These are phyloP conservation scores for Tethea ocularis DNA, from an alignment of 2,888 invertebrate genomes.

Conservation along the genomic window DNA sequence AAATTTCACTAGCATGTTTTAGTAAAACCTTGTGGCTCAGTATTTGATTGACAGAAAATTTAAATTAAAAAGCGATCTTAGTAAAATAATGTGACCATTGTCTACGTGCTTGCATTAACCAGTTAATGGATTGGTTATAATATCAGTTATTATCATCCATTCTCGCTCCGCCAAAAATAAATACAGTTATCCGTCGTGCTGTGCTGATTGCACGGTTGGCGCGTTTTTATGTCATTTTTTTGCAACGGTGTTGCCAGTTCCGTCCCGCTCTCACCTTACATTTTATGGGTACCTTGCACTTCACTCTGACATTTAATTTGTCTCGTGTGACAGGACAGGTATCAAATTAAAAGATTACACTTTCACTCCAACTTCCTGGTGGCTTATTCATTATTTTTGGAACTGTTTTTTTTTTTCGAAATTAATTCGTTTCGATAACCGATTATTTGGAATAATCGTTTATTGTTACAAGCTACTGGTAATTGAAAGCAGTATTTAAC, in stretches of 20 bases:
- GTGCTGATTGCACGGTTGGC: slow-evolving; percentile 19
- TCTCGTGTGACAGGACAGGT: slow-evolving; percentile 20
- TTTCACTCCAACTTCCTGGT: slow-evolving; percentile 24
- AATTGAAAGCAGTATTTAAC: not conserved
- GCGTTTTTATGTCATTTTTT: slow-evolving; percentile 24
- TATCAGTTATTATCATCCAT: not conserved
- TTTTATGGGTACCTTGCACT: slow-evolving; percentile 34
- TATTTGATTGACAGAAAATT: not conserved
- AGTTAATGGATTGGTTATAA: not conserved
- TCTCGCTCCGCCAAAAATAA: slow-evolving; percentile 1
- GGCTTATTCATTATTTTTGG: slow-evolving; percentile 2
- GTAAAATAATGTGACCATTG: not conserved
- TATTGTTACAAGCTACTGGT: not conserved
- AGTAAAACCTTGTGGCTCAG: not conserved
- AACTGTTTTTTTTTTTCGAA: not conserved
- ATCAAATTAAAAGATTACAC: slow-evolving; percentile 15
- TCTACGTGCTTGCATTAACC: not conserved
- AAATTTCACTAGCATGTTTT: not conserved
- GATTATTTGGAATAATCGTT: not conserved
- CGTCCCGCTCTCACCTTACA: slow-evolving; percentile 31
- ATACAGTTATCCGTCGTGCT: slow-evolving; percentile 14
- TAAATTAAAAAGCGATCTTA: not conserved
- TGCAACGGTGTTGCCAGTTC: slow-evolving; percentile 20
- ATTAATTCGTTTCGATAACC: not conserved
- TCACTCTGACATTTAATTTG: slow-evolving; percentile 11